Evolutionary conservation across 2,797 vertebrate genomes (phyloP).

Genomic region (Coregonus ussuriensis): DNA sequence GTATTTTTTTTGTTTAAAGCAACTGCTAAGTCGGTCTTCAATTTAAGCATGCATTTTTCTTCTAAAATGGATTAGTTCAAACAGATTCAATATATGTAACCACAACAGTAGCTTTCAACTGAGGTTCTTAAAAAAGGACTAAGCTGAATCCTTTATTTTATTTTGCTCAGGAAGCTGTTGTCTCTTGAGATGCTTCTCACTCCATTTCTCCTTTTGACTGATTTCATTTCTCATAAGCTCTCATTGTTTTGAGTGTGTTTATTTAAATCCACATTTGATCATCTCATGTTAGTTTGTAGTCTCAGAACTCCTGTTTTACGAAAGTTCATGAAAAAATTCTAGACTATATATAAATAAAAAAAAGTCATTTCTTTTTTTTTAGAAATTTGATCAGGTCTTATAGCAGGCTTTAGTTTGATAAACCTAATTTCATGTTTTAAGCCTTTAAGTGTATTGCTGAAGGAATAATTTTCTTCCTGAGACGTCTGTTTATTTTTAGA

Average conservation of each 20-base stretch:
- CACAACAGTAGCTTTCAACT: slow-evolving; percentile 36
- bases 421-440: slow-evolving; percentile 26
- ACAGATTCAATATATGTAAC: slow-evolving; percentile 41
- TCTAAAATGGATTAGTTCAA: slow-evolving; percentile 52
- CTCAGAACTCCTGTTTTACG: neutral
- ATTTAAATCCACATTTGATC: slow-evolving; percentile 28
- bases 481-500: slow-evolving; percentile 57
- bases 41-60: slow-evolving; percentile 49
- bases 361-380: neutral
- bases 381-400: neutral
- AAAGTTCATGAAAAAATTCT: neutral
- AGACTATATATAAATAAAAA: neutral
- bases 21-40: slow-evolving; percentile 37
- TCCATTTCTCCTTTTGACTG: slow-evolving; percentile 37
- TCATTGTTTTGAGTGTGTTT: slow-evolving; percentile 28
- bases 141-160: slow-evolving; percentile 23
- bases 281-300: too few relatives aligned
- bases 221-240: slow-evolving; percentile 45
- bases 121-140: slow-evolving; percentile 33
- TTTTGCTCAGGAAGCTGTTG: slow-evolving; percentile 40
- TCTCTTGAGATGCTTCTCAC: slow-evolving; percentile 19
- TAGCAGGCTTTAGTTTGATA: slow-evolving; percentile 18
- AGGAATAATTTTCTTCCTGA: slow-evolving; percentile 22
- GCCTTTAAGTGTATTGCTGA: slow-evolving; percentile 38
- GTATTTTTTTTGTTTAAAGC: slow-evolving; percentile 52